A percentile compares a stretch with the other conserved stretches of the same genome.
Evolutionary conservation across 2,888 invertebrate species (phyloP).

Genomic region (Rotaria magnacalcarata): DNA sequence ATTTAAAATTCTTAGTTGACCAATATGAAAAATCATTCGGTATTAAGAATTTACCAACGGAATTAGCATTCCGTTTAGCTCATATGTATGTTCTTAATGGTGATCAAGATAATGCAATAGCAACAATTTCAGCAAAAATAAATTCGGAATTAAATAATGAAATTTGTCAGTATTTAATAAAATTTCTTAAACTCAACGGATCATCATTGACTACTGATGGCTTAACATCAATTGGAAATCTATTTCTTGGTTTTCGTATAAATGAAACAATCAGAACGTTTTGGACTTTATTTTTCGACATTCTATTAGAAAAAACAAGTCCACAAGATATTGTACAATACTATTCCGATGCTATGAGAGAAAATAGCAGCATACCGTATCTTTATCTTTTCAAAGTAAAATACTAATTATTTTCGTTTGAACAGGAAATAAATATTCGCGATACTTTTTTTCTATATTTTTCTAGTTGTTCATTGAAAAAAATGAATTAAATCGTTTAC

Average conservation of each 20-base stretch:
- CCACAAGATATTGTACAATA: conserved; percentile 21
- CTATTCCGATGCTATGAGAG: conserved; percentile 15
- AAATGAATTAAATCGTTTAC: conserved; percentile 1
- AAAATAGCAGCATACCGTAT: conserved; percentile 14
- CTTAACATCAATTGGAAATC: background rate
- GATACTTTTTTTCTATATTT: background rate
- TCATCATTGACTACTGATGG: background rate
- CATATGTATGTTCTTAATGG: background rate
- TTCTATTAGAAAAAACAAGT: background rate
- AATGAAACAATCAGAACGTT: background rate
- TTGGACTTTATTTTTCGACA: conserved; percentile 23
- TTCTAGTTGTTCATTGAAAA: conserved; percentile 3
- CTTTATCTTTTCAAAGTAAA: conserved; percentile 15
- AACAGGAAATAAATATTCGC: no score
- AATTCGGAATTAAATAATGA: background rate
- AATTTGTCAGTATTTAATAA: background rate
- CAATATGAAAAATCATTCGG: background rate
- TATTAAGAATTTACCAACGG: background rate
- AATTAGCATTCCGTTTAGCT: conserved; percentile 24
- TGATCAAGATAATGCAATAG: background rate
- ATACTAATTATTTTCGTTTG: no score
- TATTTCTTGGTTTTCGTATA: background rate
- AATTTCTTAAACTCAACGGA: background rate
- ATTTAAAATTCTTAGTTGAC: background rate
- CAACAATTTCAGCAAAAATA: background rate